Conservation (phyloP, 2,888 invertebrate genomes). For the Calameuta idolon region DNA sequence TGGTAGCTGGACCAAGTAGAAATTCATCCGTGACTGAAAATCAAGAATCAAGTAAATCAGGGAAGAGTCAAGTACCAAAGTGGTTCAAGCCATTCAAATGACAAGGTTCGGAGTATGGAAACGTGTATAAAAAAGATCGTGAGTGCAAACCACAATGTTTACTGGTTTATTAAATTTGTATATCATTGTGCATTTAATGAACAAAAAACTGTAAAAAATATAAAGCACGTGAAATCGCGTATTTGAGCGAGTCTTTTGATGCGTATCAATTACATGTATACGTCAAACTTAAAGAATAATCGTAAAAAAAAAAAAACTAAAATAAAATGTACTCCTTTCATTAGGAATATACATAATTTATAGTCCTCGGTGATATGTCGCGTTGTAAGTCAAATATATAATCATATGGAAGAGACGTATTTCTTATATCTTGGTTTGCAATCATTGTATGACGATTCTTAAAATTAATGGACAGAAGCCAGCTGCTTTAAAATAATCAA, state of each 20-base stretch:
- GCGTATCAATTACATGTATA: not conserved
- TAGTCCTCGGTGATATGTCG: not conserved
- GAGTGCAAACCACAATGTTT: not conserved
- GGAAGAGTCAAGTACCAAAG: constrained; percentile 39
- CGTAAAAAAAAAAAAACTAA: constrained; percentile 8
- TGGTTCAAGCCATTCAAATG: constrained; percentile 52
- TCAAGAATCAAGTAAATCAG: constrained; percentile 20
- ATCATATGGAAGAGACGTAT: not conserved
- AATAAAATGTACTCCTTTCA: not conserved
- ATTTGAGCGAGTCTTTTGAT: not conserved
- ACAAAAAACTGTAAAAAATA: constrained; percentile 7
- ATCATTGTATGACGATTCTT: not conserved
- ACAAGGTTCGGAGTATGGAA: constrained; percentile 6
- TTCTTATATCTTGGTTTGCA: not conserved
- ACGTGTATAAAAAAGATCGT: not conserved
- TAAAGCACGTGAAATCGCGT: constrained; percentile 23
- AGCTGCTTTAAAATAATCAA: not conserved
- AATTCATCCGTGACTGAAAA: not conserved
- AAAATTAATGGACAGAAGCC: not conserved
- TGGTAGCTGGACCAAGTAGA: constrained; percentile 23
- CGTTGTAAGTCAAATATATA: not conserved
- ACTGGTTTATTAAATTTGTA: not conserved
- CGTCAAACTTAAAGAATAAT: constrained; percentile 12
- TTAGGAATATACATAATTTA: not conserved
- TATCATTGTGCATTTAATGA: constrained; percentile 12